Conservation (phyloP, 2,888 invertebrate species). For the Cybosia mesomella region DNA sequence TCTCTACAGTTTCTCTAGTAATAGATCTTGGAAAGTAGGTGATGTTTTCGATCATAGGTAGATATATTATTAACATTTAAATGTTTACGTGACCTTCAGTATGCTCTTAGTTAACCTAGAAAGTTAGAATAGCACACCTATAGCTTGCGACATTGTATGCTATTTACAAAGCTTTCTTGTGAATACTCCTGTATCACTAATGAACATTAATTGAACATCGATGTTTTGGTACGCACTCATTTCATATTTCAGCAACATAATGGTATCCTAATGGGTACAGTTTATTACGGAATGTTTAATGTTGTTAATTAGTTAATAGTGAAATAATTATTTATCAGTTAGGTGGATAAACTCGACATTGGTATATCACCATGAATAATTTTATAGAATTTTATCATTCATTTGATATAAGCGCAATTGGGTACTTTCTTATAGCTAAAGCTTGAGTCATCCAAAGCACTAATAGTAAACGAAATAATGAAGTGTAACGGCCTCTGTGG, state of each 20-base stretch:
- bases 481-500: too few relatives aligned
- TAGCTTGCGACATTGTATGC: conserved; percentile 22
- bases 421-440: background rate
- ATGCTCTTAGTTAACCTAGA: conserved; percentile 46
- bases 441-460: background rate
- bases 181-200: conserved; percentile 19
- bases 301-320: background rate
- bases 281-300: conserved; percentile 13
- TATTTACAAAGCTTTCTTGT: conserved; percentile 25
- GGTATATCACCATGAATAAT: background rate
- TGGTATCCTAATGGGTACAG: conserved; percentile 14
- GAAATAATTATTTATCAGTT: conserved; percentile 8
- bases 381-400: background rate
- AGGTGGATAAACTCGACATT: background rate
- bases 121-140: conserved; percentile 39
- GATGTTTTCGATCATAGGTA: background rate
- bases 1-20: background rate
- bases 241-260: conserved; percentile 20
- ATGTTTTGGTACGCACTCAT: conserved; percentile 20
- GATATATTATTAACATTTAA: background rate
- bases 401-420: background rate
- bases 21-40: background rate
- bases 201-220: conserved; percentile 25
- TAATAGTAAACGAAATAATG: too few relatives aligned
- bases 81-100: conserved; percentile 25